Evolutionary conservation across 2,888 invertebrate species (phyloP), one percentile per base, ranked within the genome.

Genomic region (Parthenolecanium corni): DNA sequence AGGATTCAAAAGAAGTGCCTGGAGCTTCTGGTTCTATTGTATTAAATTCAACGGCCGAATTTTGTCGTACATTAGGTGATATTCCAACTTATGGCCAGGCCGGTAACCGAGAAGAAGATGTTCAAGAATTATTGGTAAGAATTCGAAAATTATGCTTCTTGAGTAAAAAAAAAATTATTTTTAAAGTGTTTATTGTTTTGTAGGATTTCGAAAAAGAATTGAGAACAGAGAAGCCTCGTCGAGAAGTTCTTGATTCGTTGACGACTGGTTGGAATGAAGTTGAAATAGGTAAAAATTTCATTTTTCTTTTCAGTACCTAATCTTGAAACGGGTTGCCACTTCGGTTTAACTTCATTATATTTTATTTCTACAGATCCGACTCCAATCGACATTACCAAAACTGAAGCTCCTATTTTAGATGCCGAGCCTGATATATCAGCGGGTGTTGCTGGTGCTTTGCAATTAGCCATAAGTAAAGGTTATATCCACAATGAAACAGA

Each of bases 1-100:
- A 57, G 18, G 57, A 57, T 5, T n/a, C 14, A 0, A 54, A 9
- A 16, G 38, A 9, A 24, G n/a, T 31, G 31, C 31, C 31, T 6
- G 9, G 5, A 18, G 46, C 18, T 51, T 20, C 31, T 23, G 75
- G 78, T 56, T 79, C 80, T 68, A 94, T 95, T 71, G 82, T 86
- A 64, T 76, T 96, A 62, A 93, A 96, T 77, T 85, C 92, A 1
- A 95, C 94, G 1, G 94, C 95, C 0, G 96, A 96, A 79, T 96
- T 96, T 77, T 96, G 96, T 72, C 83, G 95, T 70, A 92, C 93
- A 51, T 79, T 96, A 6, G 93, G 95, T 1, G 94, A 95, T 73
- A 93, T 94, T 70, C 94, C 95, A 64, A 93, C 93, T 0, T 93
- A 93, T 73, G 94, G 92, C 16, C 84, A 85, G 73, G 85, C 91